These are phyloP conservation scores for Notoglanidium macrostoma DNA, from an alignment of 2,797 vertebrate species.

Conservation along the genomic window DNA sequence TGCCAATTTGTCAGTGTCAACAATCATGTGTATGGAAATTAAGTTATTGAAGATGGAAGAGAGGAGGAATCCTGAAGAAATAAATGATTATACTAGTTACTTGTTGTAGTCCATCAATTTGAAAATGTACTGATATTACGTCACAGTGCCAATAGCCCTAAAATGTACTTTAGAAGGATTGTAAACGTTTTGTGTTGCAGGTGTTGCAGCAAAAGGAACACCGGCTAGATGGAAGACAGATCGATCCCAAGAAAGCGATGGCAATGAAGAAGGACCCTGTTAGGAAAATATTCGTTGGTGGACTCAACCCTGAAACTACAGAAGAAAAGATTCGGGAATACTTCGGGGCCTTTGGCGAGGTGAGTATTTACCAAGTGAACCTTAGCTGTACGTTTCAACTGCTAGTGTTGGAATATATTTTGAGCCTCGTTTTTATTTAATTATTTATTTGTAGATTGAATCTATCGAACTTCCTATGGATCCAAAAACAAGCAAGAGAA, in stretches of 20 bases:
- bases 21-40: neutral
- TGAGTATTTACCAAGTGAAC: conserved; percentile 56
- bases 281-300: conserved; percentile 98
- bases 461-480: conserved; percentile 95
- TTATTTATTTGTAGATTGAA: conserved; percentile 80
- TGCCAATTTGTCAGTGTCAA: neutral
- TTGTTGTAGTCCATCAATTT: neutral
- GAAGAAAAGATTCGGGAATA: conserved; percentile 96
- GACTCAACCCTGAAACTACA: conserved; percentile 93
- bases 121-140: neutral
- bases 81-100: neutral
- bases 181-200: conserved; percentile 64
- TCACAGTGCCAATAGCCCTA: neutral
- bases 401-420: neutral
- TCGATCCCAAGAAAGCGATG: conserved; percentile 98
- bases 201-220: conserved; percentile 96
- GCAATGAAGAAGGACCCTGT: conserved; percentile 97
- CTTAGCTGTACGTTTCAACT: neutral
- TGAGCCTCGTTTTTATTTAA: too few species aligned
- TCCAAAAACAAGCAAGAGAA: conserved; percentile 94
- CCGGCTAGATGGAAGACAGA: conserved; percentile 91
- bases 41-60: neutral
- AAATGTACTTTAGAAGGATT: neutral
- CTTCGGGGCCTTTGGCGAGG: conserved; percentile 94
- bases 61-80: neutral